Conservation (phyloP, 2,888 invertebrate species). For the Agrenia bidenticulata region DNA sequence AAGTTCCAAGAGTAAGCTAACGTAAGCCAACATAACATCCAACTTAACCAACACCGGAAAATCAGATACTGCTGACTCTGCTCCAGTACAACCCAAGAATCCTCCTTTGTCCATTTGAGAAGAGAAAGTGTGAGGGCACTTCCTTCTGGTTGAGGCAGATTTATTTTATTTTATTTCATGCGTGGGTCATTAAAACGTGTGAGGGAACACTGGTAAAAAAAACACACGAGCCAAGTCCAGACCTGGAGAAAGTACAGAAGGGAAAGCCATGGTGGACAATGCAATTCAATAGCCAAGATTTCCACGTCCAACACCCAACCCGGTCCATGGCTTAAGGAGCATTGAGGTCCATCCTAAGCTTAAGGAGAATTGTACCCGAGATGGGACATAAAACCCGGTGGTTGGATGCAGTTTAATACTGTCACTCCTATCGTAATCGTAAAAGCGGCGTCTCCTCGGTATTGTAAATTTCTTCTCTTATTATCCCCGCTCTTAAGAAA, state of each 20-base stretch:
- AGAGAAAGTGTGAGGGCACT: constrained; percentile 14
- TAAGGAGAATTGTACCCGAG: no score
- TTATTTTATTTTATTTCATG: constrained; percentile 34
- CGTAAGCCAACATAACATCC: not conserved
- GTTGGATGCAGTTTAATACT: constrained; percentile 18
- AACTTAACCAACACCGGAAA: not conserved
- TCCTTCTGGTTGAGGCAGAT: constrained; percentile 19
- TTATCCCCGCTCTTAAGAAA: constrained; percentile 10
- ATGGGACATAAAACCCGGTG: constrained; percentile 1
- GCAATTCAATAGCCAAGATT: no score
- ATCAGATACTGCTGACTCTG: constrained; percentile 13
- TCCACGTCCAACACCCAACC: not conserved
- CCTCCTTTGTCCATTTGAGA: not conserved
- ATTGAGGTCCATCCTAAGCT: not conserved
- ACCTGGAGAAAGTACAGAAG: not conserved
- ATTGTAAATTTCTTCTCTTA: constrained; percentile 4
- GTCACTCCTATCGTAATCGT: constrained; percentile 20
- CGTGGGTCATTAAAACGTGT: constrained; percentile 30
- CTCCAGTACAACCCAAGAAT: not conserved
- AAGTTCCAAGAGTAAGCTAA: not conserved
- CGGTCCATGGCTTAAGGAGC: not conserved
- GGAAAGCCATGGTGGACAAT: constrained; percentile 7
- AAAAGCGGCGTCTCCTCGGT: constrained; percentile 14
- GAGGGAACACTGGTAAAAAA: constrained; percentile 4
- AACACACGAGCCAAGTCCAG: no score